These are phyloP conservation scores for Epizoanthus scotinus DNA, from an alignment of 92 coral and sea anemone genomes.

Conservation along the genomic window DNA sequence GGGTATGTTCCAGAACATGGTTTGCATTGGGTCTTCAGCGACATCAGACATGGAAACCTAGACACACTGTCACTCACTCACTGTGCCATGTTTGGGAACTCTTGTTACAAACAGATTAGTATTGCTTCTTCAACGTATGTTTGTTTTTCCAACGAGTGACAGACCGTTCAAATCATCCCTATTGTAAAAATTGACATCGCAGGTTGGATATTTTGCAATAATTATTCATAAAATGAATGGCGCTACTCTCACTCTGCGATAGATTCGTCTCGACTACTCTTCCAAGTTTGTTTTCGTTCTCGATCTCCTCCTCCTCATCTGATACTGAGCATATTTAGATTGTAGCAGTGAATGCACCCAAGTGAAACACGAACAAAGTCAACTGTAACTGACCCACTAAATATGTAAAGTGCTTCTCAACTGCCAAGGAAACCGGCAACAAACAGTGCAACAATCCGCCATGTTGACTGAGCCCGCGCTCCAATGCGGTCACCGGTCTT, in stretches of 20 bases:
- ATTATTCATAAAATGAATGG: too few species aligned
- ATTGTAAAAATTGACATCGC: constrained; percentile 5
- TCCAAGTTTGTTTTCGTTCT: not conserved
- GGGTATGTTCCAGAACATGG: too few species aligned
- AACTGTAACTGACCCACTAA: not conserved
- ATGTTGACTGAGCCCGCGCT: constrained; percentile 13
- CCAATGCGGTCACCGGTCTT: not conserved
- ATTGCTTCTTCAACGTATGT: not conserved
- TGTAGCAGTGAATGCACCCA: not conserved
- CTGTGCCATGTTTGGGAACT: not conserved
- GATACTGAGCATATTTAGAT: not conserved
- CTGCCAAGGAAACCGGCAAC: constrained; percentile 28
- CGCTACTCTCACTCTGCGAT: too few species aligned
- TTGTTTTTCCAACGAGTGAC: not conserved
- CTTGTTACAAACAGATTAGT: not conserved
- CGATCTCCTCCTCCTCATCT: not conserved
- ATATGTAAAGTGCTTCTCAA: constrained; percentile 21
- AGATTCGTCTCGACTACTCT: not conserved
- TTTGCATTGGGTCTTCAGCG: not conserved
- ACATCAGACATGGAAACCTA: not conserved
- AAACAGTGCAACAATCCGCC: constrained; percentile 8
- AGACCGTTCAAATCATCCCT: not conserved
- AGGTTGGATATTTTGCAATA: too few species aligned
- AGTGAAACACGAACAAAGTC: constrained; percentile 23
- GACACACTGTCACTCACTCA: not conserved